Evolutionary conservation across 2,888 invertebrate genomes (phyloP).

Genomic region (Rhorus exstirpatorius): DNA sequence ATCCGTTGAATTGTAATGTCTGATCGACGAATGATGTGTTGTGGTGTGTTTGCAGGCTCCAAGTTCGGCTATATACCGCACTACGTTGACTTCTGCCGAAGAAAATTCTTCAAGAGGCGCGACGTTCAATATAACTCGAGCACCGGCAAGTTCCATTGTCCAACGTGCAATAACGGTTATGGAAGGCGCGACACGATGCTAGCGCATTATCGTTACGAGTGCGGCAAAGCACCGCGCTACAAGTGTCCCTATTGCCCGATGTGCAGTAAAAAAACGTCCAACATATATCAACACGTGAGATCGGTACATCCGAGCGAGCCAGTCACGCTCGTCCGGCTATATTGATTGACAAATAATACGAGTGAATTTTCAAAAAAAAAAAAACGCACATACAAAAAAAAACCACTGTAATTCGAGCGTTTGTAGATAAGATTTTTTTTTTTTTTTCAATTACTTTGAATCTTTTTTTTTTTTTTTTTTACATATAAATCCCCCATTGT

Average conservation of each 20-base stretch:
- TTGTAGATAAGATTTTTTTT: constrained; percentile 59
- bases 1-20: constrained; percentile 4
- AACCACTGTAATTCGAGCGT: constrained; percentile 34
- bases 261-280: constrained; percentile 82
- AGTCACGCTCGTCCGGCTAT: constrained; percentile 82
- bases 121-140: constrained; percentile 77
- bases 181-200: constrained; percentile 84
- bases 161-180: constrained; percentile 84
- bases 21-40: constrained; percentile 73
- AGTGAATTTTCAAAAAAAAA: not conserved
- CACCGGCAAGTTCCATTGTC: constrained; percentile 84
- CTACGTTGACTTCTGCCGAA: constrained; percentile 67
- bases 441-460: constrained; percentile 36
- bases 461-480: constrained; percentile 40
- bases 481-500: constrained; percentile 2
- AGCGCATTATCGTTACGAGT: constrained; percentile 85
- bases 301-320: constrained; percentile 80
- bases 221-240: constrained; percentile 84
- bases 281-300: constrained; percentile 83
- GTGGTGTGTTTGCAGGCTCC: constrained; percentile 79
- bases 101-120: constrained; percentile 75
- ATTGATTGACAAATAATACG: constrained; percentile 74
- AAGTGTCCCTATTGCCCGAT: constrained; percentile 83
- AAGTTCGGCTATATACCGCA: constrained; percentile 68
- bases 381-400: constrained; percentile 9